These are phyloP conservation scores for Papilio xuthus DNA, from an alignment of 1,140 invertebrate species.

Conservation along the genomic window DNA sequence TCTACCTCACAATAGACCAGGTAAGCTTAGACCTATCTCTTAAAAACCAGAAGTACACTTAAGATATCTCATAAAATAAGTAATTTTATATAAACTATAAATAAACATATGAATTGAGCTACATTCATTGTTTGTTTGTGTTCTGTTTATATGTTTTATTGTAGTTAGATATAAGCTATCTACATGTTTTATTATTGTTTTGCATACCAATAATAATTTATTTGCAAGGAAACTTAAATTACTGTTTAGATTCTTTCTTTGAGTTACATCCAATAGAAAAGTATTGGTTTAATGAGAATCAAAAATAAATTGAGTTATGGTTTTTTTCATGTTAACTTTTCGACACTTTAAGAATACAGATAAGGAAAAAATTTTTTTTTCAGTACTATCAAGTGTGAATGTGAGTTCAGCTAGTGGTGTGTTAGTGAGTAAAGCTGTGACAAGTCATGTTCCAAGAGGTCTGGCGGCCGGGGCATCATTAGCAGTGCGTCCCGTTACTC, in stretches of 20 bases:
- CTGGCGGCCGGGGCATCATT: constrained; percentile 72
- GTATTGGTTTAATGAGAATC: background rate
- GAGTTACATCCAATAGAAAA: background rate
- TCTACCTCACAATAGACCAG: constrained; percentile 69
- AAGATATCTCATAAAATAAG: no score
- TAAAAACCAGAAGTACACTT: no score
- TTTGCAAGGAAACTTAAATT: background rate
- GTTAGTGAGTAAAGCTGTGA: constrained; percentile 66
- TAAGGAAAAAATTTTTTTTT: constrained; percentile 30
- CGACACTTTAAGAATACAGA: no score
- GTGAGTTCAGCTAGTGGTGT: constrained; percentile 64
- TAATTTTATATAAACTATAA: constrained; percentile 1
- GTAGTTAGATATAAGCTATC: background rate
- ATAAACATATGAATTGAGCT: constrained; percentile 9
- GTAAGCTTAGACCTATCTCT: constrained; percentile 45
- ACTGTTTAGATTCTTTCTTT: no score
- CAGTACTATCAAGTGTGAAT: constrained; percentile 67
- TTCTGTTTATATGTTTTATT: background rate
- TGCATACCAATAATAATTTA: background rate
- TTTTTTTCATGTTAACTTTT: background rate
- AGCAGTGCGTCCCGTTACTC: constrained; percentile 67
- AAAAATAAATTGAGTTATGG: background rate
- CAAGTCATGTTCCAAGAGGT: constrained; percentile 74
- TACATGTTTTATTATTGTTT: background rate
- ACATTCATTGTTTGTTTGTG: constrained; percentile 12